Conservation (phyloP, 2,888 invertebrate genomes). For the Caenorhabditis sp. region DNA sequence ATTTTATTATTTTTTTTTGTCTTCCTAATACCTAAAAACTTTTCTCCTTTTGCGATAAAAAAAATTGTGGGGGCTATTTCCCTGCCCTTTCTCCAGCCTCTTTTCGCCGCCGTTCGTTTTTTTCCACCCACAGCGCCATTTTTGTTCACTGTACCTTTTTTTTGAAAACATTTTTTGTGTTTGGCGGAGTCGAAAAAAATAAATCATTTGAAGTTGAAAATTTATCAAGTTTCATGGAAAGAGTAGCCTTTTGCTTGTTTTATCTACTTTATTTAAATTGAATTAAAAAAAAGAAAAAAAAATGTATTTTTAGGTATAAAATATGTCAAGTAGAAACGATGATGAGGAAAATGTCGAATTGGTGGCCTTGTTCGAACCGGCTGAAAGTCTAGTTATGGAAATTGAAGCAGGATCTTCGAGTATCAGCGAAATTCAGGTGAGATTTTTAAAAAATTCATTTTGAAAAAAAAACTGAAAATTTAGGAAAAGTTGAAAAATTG, state of each 20-base stretch:
- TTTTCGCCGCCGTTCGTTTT: background rate
- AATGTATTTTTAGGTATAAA: background rate
- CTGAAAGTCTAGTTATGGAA: conserved; percentile 23
- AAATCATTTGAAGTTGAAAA: conserved; percentile 20
- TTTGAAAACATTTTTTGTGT: background rate
- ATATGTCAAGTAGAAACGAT: background rate
- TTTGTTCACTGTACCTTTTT: conserved; percentile 1
- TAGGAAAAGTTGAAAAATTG: conserved; percentile 26
- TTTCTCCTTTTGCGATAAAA: background rate
- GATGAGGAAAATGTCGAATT: conserved; percentile 26
- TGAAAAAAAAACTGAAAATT: background rate
- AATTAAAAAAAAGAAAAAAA: background rate
- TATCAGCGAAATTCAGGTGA: conserved; percentile 19
- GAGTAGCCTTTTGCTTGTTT: too few relatives aligned
- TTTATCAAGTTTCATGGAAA: background rate
- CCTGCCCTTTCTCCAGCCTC: background rate
- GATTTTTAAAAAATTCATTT: background rate
- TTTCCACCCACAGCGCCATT: background rate
- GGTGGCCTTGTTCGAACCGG: conserved; percentile 15
- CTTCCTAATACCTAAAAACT: background rate
- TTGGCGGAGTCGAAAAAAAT: conserved; percentile 17
- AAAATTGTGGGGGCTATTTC: background rate
- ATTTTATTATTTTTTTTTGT: conserved; percentile 7
- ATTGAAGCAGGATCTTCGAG: conserved; percentile 36
- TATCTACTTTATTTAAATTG: background rate